Conservation (phyloP, 2,888 invertebrate species). For the Calameuta idolon region DNA sequence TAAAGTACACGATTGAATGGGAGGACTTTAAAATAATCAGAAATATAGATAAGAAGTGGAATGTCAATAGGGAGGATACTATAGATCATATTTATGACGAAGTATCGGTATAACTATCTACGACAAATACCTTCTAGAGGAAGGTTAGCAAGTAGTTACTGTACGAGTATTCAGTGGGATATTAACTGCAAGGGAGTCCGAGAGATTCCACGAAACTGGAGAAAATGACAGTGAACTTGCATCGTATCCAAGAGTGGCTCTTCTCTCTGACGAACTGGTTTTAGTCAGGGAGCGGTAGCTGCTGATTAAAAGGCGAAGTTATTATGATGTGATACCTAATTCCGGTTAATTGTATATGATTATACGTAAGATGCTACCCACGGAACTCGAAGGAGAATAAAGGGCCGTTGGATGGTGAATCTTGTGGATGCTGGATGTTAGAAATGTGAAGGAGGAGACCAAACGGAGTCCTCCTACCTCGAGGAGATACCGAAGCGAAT, state of each 20-base stretch:
- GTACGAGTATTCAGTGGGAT: neutral
- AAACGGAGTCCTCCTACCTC: slow-evolving; percentile 15
- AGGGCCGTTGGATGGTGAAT: slow-evolving; percentile 8
- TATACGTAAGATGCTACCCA: slow-evolving; percentile 30
- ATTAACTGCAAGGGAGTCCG: neutral
- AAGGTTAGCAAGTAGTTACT: neutral
- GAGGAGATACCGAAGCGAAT: slow-evolving; percentile 7
- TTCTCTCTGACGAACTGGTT: neutral
- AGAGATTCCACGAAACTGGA: slow-evolving; percentile 13
- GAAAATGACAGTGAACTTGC: neutral
- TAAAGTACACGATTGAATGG: neutral
- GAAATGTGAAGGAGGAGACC: slow-evolving; percentile 13
- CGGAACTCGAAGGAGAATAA: slow-evolving; percentile 5
- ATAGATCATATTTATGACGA: neutral
- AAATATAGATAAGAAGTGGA: neutral
- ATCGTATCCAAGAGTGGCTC: neutral
- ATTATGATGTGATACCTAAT: slow-evolving; percentile 50
- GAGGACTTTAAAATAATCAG: neutral
- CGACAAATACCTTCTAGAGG: neutral
- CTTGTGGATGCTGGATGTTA: slow-evolving; percentile 10
- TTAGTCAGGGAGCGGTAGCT: slow-evolving; percentile 22
- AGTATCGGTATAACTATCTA: neutral
- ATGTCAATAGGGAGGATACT: neutral
- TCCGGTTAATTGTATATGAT: slow-evolving; percentile 51
- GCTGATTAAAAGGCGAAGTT: slow-evolving; percentile 50